Evolutionary conservation across 2,113 vertebrate species (phyloP).

Genomic region (Aramus guarauna): DNA sequence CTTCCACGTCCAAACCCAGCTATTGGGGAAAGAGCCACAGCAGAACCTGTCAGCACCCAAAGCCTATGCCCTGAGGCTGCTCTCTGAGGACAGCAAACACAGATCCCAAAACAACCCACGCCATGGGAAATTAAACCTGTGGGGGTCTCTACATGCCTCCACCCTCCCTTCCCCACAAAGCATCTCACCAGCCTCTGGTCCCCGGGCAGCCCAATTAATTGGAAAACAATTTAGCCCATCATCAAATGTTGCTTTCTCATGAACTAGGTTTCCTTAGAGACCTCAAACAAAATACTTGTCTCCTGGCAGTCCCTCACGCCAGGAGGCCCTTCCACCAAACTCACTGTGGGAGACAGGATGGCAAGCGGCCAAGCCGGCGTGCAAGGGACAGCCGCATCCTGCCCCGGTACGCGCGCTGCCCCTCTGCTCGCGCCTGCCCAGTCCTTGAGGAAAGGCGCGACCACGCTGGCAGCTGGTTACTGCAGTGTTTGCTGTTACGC

Average conservation of each 20-base stretch:
- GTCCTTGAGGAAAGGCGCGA: neutral
- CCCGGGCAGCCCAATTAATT: neutral
- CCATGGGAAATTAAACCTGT: neutral
- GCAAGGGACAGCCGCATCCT: fast-evolving
- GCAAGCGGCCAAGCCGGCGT: fast-evolving
- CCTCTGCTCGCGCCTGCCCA: fast-evolving
- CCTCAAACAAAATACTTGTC: neutral
- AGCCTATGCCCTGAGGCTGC: neutral
- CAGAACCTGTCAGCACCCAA: neutral
- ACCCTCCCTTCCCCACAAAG: neutral
- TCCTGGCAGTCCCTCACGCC: neutral
- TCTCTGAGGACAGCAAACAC: neutral
- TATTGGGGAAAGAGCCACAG: conserved; percentile 44
- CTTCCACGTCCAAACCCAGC: conserved; percentile 87
- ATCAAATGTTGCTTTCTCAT: fast-evolving
- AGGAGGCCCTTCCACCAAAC: neutral
- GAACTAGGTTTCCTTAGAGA: neutral
- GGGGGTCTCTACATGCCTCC: neutral
- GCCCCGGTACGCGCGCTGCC: fast-evolving
- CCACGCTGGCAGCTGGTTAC: neutral
- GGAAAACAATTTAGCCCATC: neutral
- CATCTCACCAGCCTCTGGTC: neutral
- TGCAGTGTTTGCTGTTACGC: neutral
- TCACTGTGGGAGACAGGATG: fast-evolving
- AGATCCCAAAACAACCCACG: neutral